These are phyloP conservation scores for Taenioides sp. DNA, from an alignment of 2,797 vertebrate species.

Conservation along the genomic window DNA sequence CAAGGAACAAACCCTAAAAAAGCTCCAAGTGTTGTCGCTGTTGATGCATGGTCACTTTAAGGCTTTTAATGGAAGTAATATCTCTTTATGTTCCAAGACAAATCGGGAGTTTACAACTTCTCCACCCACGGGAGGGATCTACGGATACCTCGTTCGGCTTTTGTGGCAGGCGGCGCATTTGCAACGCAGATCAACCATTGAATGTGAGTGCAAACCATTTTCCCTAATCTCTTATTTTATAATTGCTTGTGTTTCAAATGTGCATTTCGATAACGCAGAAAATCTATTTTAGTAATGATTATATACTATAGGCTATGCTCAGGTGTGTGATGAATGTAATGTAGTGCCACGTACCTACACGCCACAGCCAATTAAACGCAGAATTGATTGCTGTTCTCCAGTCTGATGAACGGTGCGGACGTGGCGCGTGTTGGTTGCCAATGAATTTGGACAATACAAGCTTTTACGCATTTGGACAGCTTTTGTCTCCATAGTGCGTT, in stretches of 20 bases:
- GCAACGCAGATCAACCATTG: conserved; percentile 60
- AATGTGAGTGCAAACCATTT: conserved; percentile 72
- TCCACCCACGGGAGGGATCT: conserved; percentile 71
- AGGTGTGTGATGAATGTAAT: conserved; percentile 33
- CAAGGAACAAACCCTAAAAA: conserved; percentile 54
- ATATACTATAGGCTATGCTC: not conserved
- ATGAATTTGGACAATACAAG: conserved; percentile 25
- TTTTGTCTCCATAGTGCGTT: conserved; percentile 68
- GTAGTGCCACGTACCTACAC: conserved; percentile 30
- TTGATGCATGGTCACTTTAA: conserved; percentile 67
- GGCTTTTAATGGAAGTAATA: conserved; percentile 82
- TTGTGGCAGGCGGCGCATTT: conserved; percentile 66
- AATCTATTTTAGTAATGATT: conserved; percentile 8
- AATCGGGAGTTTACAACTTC: conserved; percentile 80
- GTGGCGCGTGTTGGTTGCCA: conserved; percentile 38
- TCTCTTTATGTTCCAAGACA: conserved; percentile 75
- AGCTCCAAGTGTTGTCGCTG: conserved; percentile 28
- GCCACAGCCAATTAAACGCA: conserved; percentile 54
- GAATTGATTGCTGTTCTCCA: conserved; percentile 46
- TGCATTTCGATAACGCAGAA: conserved; percentile 21
- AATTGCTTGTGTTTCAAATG: conserved; percentile 26
- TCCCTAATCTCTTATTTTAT: conserved; percentile 25
- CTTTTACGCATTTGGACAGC: conserved; percentile 71
- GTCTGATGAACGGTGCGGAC: conserved; percentile 45
- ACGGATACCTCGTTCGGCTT: conserved; percentile 75